These are phyloP conservation scores for Macrotis lagotis DNA, from an alignment of 2,113 vertebrate species.

Conservation along the genomic window DNA sequence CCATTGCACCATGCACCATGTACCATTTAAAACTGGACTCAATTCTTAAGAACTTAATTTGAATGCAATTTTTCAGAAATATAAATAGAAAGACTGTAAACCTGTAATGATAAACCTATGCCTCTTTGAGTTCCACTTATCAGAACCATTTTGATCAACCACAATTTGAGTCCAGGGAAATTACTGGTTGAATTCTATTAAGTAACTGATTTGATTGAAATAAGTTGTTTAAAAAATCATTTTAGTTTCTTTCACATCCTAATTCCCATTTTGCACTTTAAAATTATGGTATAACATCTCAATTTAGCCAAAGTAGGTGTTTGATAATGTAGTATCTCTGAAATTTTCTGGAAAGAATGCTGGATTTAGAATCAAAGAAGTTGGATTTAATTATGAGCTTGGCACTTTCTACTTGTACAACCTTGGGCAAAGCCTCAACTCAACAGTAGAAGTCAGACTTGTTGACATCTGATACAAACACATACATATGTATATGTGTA, in stretches of 20 bases:
- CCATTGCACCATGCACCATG: neutral
- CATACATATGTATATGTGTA: too few relatives aligned
- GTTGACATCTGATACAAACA: too few relatives aligned
- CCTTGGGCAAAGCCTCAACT: neutral
- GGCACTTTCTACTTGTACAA: neutral
- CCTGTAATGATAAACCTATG: neutral
- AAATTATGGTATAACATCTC: neutral
- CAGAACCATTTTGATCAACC: neutral
- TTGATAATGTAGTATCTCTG: neutral
- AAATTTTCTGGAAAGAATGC: neutral
- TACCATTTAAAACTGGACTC: neutral
- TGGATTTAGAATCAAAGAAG: neutral
- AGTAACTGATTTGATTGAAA: neutral
- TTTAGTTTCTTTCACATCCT: neutral
- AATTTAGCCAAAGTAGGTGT: neutral
- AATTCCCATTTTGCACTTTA: neutral
- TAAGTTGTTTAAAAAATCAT: neutral
- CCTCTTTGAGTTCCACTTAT: neutral
- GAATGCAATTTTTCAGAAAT: neutral
- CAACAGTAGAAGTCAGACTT: neutral
- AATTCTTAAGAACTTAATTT: neutral
- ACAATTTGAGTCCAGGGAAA: neutral
- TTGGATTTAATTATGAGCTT: neutral
- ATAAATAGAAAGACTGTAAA: neutral
- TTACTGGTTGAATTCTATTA: neutral